phyloP scores from a whole-genome alignment of 2,113 vertebrate genomes.

The Antechinus stuartii region DNA sequence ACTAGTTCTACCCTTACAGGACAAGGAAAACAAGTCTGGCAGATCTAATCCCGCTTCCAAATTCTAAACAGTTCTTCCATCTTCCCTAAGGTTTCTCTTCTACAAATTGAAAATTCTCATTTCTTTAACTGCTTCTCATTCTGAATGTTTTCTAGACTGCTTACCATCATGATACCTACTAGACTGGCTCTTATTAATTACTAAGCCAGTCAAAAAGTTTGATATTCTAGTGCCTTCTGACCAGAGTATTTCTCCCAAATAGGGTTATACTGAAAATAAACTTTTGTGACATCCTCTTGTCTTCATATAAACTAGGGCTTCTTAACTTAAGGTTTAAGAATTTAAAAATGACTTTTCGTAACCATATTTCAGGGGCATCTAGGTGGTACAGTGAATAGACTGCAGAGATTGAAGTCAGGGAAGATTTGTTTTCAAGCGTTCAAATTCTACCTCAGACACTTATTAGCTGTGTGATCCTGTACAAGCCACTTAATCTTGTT shows the following conservation, averaged over 20 bases:
- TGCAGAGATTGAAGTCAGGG: background rate
- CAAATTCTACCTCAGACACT: background rate
- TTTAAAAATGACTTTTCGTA: background rate
- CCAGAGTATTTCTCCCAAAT: background rate
- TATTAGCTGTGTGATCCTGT: background rate
- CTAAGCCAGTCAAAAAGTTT: background rate
- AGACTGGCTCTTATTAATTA: background rate
- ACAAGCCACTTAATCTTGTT: background rate
- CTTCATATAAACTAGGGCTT: background rate
- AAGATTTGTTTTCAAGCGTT: background rate
- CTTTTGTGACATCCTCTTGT: background rate
- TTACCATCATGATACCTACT: background rate
- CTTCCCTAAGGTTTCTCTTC: background rate
- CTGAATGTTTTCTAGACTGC: background rate
- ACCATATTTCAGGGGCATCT: background rate
- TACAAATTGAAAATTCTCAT: background rate
- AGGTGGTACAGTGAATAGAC: background rate
- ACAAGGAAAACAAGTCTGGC: background rate
- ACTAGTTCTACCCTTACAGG: background rate
- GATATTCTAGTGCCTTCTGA: background rate
- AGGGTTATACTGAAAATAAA: background rate
- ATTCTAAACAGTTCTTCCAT: background rate
- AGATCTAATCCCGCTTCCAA: background rate
- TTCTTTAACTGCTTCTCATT: background rate
- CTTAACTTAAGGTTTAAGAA: background rate